Conservation (phyloP, 2,797 vertebrate genomes). For the Danio aesculapii region DNA sequence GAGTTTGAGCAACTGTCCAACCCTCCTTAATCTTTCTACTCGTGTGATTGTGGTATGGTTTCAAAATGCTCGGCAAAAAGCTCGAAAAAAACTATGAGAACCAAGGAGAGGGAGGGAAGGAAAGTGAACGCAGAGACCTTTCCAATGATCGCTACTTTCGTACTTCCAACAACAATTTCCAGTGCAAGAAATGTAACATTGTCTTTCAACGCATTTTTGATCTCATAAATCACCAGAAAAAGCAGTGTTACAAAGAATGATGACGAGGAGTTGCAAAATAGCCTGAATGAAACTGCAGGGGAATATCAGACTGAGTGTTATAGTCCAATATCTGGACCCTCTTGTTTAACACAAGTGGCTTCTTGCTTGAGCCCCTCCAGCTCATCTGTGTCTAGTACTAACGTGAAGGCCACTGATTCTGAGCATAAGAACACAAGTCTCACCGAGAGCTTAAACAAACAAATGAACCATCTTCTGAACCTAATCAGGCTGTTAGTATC, state of each 20-base stretch:
- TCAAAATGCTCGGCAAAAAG: constrained; percentile 97
- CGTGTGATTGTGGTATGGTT: constrained; percentile 99
- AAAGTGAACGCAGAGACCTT: constrained; percentile 82
- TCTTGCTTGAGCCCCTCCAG: constrained; percentile 73
- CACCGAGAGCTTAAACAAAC: constrained; percentile 85
- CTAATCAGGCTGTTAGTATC: constrained; percentile 77
- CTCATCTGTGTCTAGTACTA: constrained; percentile 71
- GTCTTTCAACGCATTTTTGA: constrained; percentile 91
- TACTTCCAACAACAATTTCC: constrained; percentile 87
- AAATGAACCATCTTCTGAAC: constrained; percentile 73
- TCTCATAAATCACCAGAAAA: constrained; percentile 89
- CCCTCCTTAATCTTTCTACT: constrained; percentile 90
- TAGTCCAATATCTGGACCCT: constrained; percentile 59
- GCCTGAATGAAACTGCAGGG: constrained; percentile 95
- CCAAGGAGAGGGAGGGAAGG: constrained; percentile 87
- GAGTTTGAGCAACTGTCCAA: constrained; percentile 96
- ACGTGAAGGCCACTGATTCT: constrained; percentile 46
- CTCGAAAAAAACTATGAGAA: constrained; percentile 95
- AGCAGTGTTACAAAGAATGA: constrained; percentile 89
- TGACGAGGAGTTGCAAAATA: constrained; percentile 86
- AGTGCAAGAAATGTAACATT: constrained; percentile 89
- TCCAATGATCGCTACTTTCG: constrained; percentile 87
- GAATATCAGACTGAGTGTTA: constrained; percentile 91
- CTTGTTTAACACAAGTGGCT: constrained; percentile 60
- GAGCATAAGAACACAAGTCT: constrained; percentile 59